phyloP scores from a whole-genome alignment of 2,113 vertebrate species.

The Formicarius rufipectus region DNA sequence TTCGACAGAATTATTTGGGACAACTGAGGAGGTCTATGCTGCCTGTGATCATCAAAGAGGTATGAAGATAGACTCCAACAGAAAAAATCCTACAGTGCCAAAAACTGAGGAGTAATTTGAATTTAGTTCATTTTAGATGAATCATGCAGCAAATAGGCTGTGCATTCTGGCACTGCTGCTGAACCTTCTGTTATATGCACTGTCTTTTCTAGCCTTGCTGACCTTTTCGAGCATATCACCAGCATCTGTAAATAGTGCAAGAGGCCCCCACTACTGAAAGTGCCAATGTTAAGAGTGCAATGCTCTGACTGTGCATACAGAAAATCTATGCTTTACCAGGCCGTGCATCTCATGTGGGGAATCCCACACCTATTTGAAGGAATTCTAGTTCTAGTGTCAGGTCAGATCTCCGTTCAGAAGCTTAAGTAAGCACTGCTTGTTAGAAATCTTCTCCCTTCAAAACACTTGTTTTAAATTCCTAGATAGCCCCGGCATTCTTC shows the following conservation, averaged over 20 bases:
- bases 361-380: background rate
- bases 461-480: background rate
- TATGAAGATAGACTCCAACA: background rate
- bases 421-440: background rate
- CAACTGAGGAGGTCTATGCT: slow-evolving; percentile 41
- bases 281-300: background rate
- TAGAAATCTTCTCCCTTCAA: background rate
- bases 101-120: background rate
- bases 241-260: background rate
- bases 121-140: background rate
- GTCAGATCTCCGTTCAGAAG: background rate
- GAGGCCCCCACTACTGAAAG: background rate
- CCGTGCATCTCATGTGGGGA: background rate
- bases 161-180: background rate
- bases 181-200: background rate
- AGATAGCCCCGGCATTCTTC: background rate
- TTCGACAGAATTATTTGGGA: slow-evolving; percentile 62
- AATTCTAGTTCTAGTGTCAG: background rate
- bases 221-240: background rate
- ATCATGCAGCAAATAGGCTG: background rate
- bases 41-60: slow-evolving; percentile 64
- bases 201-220: background rate
- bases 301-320: background rate
- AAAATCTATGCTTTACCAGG: background rate
- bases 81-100: background rate